phyloP scores from a whole-genome alignment of 2,113 vertebrate genomes.

The Otocyon megalotis region DNA sequence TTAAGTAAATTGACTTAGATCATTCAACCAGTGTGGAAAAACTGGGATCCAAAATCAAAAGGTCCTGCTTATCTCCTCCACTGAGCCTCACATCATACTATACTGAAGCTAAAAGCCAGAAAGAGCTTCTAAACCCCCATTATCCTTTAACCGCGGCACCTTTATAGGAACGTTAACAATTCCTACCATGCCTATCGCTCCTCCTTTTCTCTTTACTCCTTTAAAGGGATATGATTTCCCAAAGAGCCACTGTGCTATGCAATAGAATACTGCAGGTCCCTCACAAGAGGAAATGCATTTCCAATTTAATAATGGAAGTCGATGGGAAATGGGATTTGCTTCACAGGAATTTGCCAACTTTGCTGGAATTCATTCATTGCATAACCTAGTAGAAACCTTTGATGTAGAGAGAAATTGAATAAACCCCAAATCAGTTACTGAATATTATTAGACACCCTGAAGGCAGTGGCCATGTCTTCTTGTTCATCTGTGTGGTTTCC shows the following conservation, averaged over 20 bases:
- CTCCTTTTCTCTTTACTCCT: conserved; percentile 10
- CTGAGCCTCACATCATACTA: neutral
- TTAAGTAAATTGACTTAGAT: neutral
- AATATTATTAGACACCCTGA: neutral
- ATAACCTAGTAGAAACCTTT: conserved; percentile 44
- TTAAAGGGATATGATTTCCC: conserved; percentile 51
- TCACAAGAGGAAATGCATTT: conserved; percentile 57
- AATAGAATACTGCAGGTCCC: neutral
- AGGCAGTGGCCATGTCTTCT: neutral
- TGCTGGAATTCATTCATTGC: conserved; percentile 45
- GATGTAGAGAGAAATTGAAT: conserved; percentile 52
- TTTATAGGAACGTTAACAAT: conserved; percentile 2
- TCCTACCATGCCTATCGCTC: neutral
- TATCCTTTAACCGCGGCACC: neutral
- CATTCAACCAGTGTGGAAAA: neutral
- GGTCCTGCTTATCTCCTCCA: neutral
- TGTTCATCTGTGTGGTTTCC: neutral
- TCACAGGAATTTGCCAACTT: conserved; percentile 63
- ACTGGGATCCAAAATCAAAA: neutral
- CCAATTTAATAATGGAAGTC: conserved; percentile 64
- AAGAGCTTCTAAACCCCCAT: neutral
- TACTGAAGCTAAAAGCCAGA: conserved; percentile 6
- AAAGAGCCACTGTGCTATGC: neutral
- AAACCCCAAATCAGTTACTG: neutral
- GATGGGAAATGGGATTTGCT: conserved; percentile 60